These are phyloP conservation scores for Bacillus rossius DNA, from an alignment of 1,140 invertebrate genomes.

Conservation along the genomic window DNA sequence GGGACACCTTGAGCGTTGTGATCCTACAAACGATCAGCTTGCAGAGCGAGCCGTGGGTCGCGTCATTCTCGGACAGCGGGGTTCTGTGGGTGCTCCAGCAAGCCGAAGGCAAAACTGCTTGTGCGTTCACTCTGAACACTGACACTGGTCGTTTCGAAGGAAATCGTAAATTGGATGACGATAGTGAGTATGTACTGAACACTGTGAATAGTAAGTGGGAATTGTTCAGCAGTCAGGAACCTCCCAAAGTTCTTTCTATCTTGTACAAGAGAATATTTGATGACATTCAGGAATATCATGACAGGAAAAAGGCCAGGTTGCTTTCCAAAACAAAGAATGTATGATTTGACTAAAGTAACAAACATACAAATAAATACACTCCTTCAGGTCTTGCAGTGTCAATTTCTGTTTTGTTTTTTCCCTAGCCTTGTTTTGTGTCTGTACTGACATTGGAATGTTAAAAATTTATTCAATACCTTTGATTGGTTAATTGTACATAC, in stretches of 20 bases:
- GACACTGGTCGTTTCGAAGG: neutral
- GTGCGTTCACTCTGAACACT: neutral
- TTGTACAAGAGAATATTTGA: slow-evolving; percentile 28
- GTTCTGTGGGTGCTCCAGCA: slow-evolving; percentile 9
- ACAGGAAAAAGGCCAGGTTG: slow-evolving; percentile 20
- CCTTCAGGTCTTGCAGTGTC: too few relatives aligned
- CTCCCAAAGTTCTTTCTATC: slow-evolving; percentile 13
- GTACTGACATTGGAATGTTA: too few relatives aligned
- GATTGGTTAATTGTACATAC: too few relatives aligned
- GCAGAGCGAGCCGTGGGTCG: slow-evolving; percentile 44
- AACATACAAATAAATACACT: too few relatives aligned
- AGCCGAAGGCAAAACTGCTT: neutral
- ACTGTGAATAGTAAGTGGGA: slow-evolving; percentile 8
- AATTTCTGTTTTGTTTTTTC: too few relatives aligned
- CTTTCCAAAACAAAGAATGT: too few relatives aligned
- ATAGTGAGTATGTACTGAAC: neutral
- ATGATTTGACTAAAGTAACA: too few relatives aligned
- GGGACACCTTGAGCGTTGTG: slow-evolving; percentile 19
- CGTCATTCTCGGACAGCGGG: slow-evolving; percentile 23
- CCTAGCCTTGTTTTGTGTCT: too few relatives aligned
- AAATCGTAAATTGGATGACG: neutral
- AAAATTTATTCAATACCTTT: too few relatives aligned
- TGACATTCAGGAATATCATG: slow-evolving; percentile 22
- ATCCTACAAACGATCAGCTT: slow-evolving; percentile 30
- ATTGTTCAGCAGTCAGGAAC: slow-evolving; percentile 31